A percentile compares a stretch with the other conserved stretches of the same genome.
Evolutionary conservation across 2,113 vertebrate genomes (phyloP).

Genomic region (Nibea albiflora): DNA sequence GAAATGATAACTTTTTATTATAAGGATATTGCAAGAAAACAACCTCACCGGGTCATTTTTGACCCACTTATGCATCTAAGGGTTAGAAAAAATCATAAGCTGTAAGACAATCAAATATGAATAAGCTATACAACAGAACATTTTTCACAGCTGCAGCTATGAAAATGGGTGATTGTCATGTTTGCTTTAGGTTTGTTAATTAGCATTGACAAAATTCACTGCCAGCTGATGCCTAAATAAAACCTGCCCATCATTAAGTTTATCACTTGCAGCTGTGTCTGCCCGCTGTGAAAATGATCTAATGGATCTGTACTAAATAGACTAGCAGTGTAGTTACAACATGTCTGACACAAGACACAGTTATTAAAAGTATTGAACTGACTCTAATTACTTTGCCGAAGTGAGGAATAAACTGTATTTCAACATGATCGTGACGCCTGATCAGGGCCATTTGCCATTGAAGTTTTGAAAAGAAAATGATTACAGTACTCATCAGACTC

Average conservation of each 20-base stretch:
- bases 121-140: too few relatives aligned
- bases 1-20: too few relatives aligned
- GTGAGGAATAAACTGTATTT: not conserved
- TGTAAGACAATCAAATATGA: too few relatives aligned
- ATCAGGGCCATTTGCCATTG: not conserved
- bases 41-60: too few relatives aligned
- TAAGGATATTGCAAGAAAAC: too few relatives aligned
- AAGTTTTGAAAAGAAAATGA: not conserved
- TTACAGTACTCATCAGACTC: not conserved
- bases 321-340: not conserved
- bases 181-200: not conserved
- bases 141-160: not conserved
- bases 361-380: not conserved
- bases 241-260: not conserved
- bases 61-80: too few relatives aligned
- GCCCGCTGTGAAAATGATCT: not conserved
- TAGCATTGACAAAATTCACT: not conserved
- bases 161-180: not conserved
- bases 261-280: not conserved
- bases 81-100: not conserved
- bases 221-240: not conserved
- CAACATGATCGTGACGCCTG: not conserved
- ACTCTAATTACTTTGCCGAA: not conserved
- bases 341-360: not conserved
- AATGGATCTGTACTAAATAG: not conserved